Conservation (phyloP, 2,797 vertebrate genomes). For the Malacoraja senta region DNA sequence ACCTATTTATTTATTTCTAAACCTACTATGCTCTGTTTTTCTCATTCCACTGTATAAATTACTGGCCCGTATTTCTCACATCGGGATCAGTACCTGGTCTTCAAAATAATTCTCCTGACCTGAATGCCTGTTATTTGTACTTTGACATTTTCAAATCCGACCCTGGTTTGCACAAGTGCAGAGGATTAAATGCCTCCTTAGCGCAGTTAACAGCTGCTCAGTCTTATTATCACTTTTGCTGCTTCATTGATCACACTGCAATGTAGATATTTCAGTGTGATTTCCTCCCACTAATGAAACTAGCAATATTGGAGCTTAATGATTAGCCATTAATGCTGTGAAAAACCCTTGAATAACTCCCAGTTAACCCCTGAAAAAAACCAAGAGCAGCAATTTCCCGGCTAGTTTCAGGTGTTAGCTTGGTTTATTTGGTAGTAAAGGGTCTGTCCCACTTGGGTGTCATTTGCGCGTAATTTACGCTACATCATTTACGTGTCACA, state of each 20-base stretch:
- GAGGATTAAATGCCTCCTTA: constrained; percentile 2
- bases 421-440: no score
- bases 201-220: constrained; percentile 7
- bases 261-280: neutral
- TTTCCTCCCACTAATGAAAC: constrained; percentile 31
- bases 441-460: no score
- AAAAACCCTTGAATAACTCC: neutral
- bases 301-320: neutral
- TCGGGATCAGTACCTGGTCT: neutral
- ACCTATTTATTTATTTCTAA: neutral
- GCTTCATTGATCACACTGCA: neutral
- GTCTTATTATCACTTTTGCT: constrained; percentile 8
- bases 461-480: no score
- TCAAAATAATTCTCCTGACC: neutral
- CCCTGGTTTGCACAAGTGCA: neutral
- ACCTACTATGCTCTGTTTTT: neutral
- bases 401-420: neutral
- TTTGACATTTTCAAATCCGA: neutral
- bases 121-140: neutral
- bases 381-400: neutral
- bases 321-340: constrained; percentile 10
- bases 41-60: neutral
- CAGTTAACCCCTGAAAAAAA: constrained; percentile 2
- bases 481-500: no score
- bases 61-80: neutral